Conservation (phyloP, 2,888 invertebrate species). For the Drosophila anomelani region DNA sequence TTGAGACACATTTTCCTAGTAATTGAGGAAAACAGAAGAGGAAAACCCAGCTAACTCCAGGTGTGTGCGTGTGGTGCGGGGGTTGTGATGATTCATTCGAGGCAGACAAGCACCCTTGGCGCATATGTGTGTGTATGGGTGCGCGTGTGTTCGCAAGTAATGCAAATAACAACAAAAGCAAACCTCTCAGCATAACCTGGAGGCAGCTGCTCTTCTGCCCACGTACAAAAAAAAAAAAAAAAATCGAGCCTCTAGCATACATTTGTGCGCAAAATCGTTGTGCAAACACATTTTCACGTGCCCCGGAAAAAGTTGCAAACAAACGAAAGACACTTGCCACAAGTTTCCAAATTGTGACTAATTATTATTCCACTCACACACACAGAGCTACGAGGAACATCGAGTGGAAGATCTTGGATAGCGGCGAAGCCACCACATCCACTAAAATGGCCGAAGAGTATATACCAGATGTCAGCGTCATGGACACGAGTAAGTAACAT, state of each 20-base stretch:
- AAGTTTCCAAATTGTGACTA: slow-evolving; percentile 47
- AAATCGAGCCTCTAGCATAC: slow-evolving; percentile 22
- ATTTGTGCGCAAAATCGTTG: slow-evolving; percentile 51
- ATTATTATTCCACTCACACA: slow-evolving; percentile 62
- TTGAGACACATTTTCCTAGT: slow-evolving; percentile 11
- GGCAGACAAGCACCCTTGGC: slow-evolving; percentile 39
- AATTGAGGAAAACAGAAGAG: slow-evolving; percentile 30
- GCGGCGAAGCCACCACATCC: slow-evolving; percentile 64
- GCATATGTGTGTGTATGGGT: slow-evolving; percentile 27
- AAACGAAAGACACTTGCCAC: slow-evolving; percentile 13
- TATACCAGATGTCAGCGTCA: slow-evolving; percentile 82
- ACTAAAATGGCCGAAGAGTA: slow-evolving; percentile 83
- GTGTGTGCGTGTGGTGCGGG: slow-evolving; percentile 33
- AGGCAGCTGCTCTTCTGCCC: slow-evolving; percentile 39
- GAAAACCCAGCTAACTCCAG: slow-evolving; percentile 28
- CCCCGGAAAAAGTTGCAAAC: slow-evolving; percentile 32
- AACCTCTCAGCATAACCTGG: slow-evolving; percentile 46
- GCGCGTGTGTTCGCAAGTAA: slow-evolving; percentile 50
- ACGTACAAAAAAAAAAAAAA: slow-evolving; percentile 9
- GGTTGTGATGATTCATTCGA: slow-evolving; percentile 69
- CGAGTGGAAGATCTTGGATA: slow-evolving; percentile 29
- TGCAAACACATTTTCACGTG: slow-evolving; percentile 35
- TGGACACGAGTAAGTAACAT: slow-evolving; percentile 84
- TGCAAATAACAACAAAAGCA: slow-evolving; percentile 69
- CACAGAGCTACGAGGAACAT: slow-evolving; percentile 54